A percentile compares a stretch with the other conserved stretches of the same genome.
These are phyloP conservation scores for Cygnus buccinator DNA, from an alignment of 2,113 vertebrate species.

Conservation along the genomic window DNA sequence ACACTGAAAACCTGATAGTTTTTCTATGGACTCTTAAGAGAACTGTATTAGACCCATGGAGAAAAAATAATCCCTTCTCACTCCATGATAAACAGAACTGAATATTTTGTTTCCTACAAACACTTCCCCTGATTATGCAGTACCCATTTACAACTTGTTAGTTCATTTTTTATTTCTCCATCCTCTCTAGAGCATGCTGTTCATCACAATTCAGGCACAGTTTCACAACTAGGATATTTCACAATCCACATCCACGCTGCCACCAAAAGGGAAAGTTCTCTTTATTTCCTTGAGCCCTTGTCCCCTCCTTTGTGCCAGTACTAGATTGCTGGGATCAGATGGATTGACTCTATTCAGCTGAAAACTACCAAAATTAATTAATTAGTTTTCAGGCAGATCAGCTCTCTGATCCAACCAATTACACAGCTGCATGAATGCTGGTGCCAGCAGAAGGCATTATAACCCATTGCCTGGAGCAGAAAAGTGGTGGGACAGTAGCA, in stretches of 20 bases:
- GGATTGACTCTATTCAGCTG: slow-evolving; percentile 27
- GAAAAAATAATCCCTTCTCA: not conserved
- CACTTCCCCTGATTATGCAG: not conserved
- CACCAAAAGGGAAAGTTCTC: slow-evolving; percentile 58
- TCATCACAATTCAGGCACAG: slow-evolving; percentile 36
- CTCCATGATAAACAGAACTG: not conserved
- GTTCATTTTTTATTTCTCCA: slow-evolving; percentile 52
- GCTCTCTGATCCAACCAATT: slow-evolving; percentile 26
- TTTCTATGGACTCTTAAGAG: not conserved
- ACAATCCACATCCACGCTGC: not conserved
- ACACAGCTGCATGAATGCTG: not conserved
- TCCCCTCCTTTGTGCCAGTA: not conserved
- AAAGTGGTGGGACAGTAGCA: slow-evolving; percentile 45
- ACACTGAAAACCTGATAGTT: not conserved
- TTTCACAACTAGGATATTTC: slow-evolving; percentile 50
- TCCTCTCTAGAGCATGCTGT: slow-evolving; percentile 11
- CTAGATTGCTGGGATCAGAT: slow-evolving; percentile 39
- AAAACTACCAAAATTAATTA: slow-evolving; percentile 58
- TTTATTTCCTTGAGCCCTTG: not conserved
- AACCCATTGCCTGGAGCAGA: not conserved
- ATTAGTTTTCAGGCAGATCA: slow-evolving; percentile 47
- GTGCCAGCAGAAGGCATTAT: slow-evolving; percentile 25
- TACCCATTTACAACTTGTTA: slow-evolving; percentile 48
- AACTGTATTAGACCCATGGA: not conserved
- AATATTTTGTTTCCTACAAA: slow-evolving; percentile 2